Percentiles rank a stretch among this genome's conserved stretches.
Evolutionary conservation across 2,113 vertebrate genomes (phyloP).

Genomic region (Eupsittula cactorum): DNA sequence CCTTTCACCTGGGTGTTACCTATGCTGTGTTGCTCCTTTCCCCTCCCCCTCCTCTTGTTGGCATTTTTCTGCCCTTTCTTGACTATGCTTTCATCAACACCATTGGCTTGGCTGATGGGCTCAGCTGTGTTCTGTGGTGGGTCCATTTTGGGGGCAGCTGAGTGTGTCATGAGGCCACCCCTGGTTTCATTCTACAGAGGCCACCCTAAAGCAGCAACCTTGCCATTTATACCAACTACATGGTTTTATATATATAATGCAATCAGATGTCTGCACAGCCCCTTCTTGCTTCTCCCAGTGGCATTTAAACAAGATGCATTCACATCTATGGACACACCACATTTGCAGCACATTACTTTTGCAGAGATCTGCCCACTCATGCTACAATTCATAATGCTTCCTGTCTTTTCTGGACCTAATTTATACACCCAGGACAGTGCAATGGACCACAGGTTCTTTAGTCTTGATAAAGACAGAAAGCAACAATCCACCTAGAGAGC

Average conservation of each 20-base stretch:
- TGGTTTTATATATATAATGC: not conserved
- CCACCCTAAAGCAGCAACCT: not conserved
- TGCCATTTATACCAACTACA: not conserved
- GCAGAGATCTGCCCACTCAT: not conserved
- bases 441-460: not conserved
- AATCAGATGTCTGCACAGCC: not conserved
- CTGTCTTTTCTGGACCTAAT: not conserved
- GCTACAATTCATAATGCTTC: not conserved
- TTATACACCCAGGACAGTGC: not conserved
- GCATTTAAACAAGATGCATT: not conserved
- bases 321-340: not conserved
- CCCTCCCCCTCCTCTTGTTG: accelerated
- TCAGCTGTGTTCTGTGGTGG: not conserved
- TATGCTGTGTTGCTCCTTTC: not conserved
- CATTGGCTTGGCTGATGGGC: not conserved
- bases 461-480: not conserved
- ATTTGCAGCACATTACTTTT: not conserved
- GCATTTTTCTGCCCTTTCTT: not conserved
- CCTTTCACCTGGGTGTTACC: not conserved
- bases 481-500: not conserved
- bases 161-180: not conserved
- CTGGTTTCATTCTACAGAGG: not conserved
- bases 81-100: not conserved
- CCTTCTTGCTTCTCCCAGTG: not conserved
- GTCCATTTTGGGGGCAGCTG: not conserved